Conservation (phyloP, 2,888 invertebrate species). For the Fissipunctia ypsillon region DNA sequence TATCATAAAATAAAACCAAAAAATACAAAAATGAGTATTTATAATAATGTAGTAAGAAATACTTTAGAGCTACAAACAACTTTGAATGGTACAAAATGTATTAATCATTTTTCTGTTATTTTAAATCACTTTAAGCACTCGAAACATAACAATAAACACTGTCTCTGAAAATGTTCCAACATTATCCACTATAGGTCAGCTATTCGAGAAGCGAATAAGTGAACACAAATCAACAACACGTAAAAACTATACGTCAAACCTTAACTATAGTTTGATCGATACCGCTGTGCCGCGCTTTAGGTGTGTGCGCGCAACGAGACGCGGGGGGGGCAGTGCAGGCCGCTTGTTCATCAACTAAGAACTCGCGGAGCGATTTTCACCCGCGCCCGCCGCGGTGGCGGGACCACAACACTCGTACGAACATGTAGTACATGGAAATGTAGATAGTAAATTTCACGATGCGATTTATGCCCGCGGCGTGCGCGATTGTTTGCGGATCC, state of each 20-base stretch:
- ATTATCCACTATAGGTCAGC: conserved; percentile 30
- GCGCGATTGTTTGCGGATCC: too few relatives aligned
- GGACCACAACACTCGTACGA: too few relatives aligned
- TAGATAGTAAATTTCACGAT: too few relatives aligned
- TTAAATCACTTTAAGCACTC: conserved; percentile 16
- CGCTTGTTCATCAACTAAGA: too few relatives aligned
- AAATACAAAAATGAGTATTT: conserved; percentile 62
- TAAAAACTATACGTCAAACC: conserved; percentile 37
- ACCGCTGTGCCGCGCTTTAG: too few relatives aligned
- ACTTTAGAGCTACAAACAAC: conserved; percentile 23
- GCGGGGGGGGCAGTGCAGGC: too few relatives aligned
- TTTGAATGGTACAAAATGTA: conserved; percentile 17
- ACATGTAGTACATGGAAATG: too few relatives aligned
- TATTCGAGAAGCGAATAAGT: conserved; percentile 43
- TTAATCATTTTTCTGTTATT: conserved; percentile 1
- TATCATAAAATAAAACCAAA: conserved; percentile 43
- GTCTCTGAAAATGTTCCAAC: conserved; percentile 28
- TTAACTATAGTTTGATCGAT: too few relatives aligned
- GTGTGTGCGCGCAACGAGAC: too few relatives aligned
- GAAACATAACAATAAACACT: conserved; percentile 31
- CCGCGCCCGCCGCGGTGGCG: too few relatives aligned
- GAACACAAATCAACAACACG: conserved; percentile 48
- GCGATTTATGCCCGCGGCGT: too few relatives aligned
- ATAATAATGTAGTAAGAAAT: conserved; percentile 42
- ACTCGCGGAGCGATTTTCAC: too few relatives aligned